These are phyloP conservation scores for Caradrina clavipalpis DNA, from an alignment of 2,888 invertebrate genomes.

Conservation along the genomic window DNA sequence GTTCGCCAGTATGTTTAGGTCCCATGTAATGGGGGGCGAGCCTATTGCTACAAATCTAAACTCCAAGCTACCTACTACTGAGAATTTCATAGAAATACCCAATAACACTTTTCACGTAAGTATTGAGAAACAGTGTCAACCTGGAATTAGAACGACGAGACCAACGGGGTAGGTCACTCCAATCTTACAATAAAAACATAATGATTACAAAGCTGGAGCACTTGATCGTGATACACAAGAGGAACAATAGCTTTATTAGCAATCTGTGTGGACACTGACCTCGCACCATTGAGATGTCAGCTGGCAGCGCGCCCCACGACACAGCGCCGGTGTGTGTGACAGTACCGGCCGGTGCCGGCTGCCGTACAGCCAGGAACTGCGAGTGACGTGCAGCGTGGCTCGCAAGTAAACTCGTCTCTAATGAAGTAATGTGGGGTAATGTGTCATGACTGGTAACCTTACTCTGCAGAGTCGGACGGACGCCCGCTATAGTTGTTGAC, in stretches of 20 bases:
- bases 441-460: slow-evolving; percentile 16
- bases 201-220: slow-evolving; percentile 7
- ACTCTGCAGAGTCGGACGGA: slow-evolving; percentile 14
- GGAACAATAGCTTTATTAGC: slow-evolving; percentile 25
- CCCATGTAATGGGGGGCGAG: too few relatives aligned
- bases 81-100: too few relatives aligned
- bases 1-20: too few relatives aligned
- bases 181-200: slow-evolving; percentile 5
- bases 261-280: slow-evolving; percentile 28
- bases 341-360: too few relatives aligned
- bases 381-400: slow-evolving; percentile 5
- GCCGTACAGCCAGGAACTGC: not conserved
- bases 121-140: too few relatives aligned
- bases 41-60: too few relatives aligned
- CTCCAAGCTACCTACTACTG: too few relatives aligned
- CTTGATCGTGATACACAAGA: slow-evolving; percentile 4
- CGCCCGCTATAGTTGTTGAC: too few relatives aligned
- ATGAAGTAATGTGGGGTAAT: slow-evolving; percentile 45
- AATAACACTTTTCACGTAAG: too few relatives aligned
- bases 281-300: slow-evolving; percentile 28
- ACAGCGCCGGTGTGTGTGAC: too few relatives aligned
- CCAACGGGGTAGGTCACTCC: not conserved
- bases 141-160: too few relatives aligned
- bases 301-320: slow-evolving; percentile 4
- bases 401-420: slow-evolving; percentile 24